phyloP scores from a whole-genome alignment of 2,797 vertebrate genomes.

The Enteromius trimaculatus region DNA sequence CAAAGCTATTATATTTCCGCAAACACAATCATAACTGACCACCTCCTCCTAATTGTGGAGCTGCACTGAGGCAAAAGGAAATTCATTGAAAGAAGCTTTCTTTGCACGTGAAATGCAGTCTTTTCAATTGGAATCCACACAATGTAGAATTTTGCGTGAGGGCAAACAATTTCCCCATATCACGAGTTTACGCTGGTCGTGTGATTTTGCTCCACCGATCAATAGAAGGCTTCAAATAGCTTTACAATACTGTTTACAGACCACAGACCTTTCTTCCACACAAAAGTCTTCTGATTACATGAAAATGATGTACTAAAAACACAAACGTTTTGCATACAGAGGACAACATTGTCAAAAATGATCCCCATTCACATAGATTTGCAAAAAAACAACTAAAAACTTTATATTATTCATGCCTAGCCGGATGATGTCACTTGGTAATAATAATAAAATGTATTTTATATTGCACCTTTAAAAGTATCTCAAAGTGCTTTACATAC shows the following conservation, averaged over 20 bases:
- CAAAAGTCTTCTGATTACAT: background rate
- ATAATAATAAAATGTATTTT: no score
- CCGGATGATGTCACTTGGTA: background rate
- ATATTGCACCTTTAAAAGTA: no score
- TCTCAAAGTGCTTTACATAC: no score
- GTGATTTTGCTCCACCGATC: background rate
- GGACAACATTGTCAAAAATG: background rate
- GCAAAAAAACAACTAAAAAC: background rate
- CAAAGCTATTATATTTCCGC: slow-evolving; percentile 29
- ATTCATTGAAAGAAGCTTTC: background rate
- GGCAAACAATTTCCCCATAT: background rate
- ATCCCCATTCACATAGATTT: background rate
- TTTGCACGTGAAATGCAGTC: background rate
- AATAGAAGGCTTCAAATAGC: background rate
- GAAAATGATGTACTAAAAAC: background rate
- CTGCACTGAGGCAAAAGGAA: background rate
- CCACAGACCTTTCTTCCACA: background rate
- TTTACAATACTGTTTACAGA: background rate
- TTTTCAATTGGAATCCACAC: background rate
- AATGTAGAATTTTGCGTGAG: background rate
- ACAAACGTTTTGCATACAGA: background rate
- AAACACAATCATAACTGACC: slow-evolving; percentile 22
- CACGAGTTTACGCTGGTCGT: background rate
- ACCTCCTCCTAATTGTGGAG: background rate
- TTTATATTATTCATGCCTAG: background rate